A percentile compares a stretch with the other conserved stretches of the same genome.
phyloP scores from a whole-genome alignment of 2,113 vertebrate genomes.

The Atrichornis clamosus region DNA sequence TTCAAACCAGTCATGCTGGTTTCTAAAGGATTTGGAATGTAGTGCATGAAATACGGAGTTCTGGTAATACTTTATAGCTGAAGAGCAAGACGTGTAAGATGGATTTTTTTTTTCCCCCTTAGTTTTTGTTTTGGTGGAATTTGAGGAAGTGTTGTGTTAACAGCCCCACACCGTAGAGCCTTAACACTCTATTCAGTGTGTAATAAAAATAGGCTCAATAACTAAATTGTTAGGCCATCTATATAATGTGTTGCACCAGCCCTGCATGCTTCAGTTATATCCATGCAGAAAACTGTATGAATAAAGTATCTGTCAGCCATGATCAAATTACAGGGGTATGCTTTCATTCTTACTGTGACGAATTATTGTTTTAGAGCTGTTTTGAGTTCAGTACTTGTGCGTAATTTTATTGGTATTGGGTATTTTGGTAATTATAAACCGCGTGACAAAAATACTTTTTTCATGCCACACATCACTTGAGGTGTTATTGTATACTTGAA shows the following conservation, averaged over 20 bases:
- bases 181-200: neutral
- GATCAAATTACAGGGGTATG: neutral
- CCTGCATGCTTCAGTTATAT: neutral
- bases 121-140: neutral
- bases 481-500: neutral
- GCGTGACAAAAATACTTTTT: neutral
- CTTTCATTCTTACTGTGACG: neutral
- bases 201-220: neutral
- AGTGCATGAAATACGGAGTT: neutral
- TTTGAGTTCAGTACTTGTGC: neutral
- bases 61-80: neutral
- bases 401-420: neutral
- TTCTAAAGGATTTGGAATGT: slow-evolving; percentile 6
- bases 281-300: neutral
- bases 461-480: neutral
- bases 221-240: neutral
- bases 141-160: neutral
- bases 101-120: neutral
- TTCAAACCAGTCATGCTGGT: neutral
- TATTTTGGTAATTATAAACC: neutral
- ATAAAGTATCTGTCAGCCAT: neutral
- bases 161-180: neutral
- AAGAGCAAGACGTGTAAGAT: neutral
- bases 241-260: neutral
- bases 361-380: neutral